Base-by-base conservation (phyloP, 1,140 invertebrate genomes). In the Dolichoris vasculosae region DNA sequence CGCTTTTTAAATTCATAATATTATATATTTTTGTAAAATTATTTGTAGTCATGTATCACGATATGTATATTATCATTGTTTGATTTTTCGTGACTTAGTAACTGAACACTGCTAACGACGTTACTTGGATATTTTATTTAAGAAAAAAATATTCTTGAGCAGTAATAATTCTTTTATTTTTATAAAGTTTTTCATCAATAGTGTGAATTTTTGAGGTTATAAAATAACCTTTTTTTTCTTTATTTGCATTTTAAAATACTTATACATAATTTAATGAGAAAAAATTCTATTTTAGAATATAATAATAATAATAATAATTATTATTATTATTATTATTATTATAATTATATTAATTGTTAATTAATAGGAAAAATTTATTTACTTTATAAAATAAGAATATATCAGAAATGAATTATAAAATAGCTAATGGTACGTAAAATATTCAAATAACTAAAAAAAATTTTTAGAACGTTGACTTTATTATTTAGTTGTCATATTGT, bases 21-120 rank as follows among this genome's bases (percentile, higher is more conserved):
- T 2, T 73, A 8, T 43, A 73, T 73, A 73, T 73, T 73, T 73
- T 40, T 6, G 38, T 30, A 73, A 73, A 73, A 73, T 71, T 71
- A 71, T 73, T 73, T 73, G 20, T 43, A 73, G 23, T 43, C 38
- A n/a, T 20, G 40, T 40, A n/a, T 73, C 69, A 71, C 69, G 69
- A 73, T 73, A 73, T 73, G 17, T 40, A 43, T 38, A 73, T 43
- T 73, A 73, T 73, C 38, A 73, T 11, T 43, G 40, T 73, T 73
- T 26, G 9, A 69, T 26, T 73, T 40, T 73, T 73, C 69, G 69
- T 73, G 69, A 73, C 69, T 43, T 73, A 73, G 38, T n/a, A 73
- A 73, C 43, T 40, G 69, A 73, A 73, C 30, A 43, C 8, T 73
- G 20, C 11, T 38, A 73, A 73, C 30, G 69, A 40, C n/a, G 32